These are phyloP conservation scores for Folsomia candida DNA, from an alignment of 2,888 invertebrate genomes.

Conservation along the genomic window DNA sequence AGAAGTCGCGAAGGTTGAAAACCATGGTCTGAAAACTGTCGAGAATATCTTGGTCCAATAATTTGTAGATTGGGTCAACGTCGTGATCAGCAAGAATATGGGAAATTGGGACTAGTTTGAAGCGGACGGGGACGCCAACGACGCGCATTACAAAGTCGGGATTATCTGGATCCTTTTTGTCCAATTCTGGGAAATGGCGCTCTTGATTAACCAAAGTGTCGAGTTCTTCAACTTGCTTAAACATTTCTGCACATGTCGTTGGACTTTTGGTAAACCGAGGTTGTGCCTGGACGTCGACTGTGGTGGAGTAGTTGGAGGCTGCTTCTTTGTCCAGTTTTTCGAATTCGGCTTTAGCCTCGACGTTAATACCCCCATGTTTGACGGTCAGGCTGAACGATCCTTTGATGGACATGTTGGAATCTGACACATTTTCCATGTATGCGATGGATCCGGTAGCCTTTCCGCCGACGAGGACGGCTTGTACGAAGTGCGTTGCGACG, in stretches of 20 bases:
- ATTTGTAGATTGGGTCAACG: not conserved
- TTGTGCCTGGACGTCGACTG: not conserved
- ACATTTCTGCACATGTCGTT: not conserved
- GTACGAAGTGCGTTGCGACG: conserved; percentile 1
- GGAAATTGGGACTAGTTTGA: conserved; percentile 10
- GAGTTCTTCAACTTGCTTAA: conserved; percentile 7
- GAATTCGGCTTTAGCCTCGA: conserved; percentile 11
- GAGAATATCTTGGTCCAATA: not conserved
- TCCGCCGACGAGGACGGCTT: conserved; percentile 2
- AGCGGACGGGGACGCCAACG: conserved; percentile 12
- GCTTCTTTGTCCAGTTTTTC: not conserved
- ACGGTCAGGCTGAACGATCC: not conserved
- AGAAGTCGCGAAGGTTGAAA: conserved; percentile 7
- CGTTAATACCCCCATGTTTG: not conserved
- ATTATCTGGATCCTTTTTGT: not conserved
- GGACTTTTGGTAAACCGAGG: conserved; percentile 2
- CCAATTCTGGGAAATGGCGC: conserved; percentile 8
- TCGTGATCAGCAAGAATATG: not conserved
- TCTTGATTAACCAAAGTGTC: not conserved
- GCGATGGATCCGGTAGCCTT: not conserved
- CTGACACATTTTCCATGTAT: not conserved
- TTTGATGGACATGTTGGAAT: not conserved
- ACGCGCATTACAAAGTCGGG: not conserved
- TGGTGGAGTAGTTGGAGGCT: not conserved
- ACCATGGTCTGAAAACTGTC: conserved; percentile 9